Conservation (phyloP, 2,888 invertebrate species). For the Tenthredo distinguenda region DNA sequence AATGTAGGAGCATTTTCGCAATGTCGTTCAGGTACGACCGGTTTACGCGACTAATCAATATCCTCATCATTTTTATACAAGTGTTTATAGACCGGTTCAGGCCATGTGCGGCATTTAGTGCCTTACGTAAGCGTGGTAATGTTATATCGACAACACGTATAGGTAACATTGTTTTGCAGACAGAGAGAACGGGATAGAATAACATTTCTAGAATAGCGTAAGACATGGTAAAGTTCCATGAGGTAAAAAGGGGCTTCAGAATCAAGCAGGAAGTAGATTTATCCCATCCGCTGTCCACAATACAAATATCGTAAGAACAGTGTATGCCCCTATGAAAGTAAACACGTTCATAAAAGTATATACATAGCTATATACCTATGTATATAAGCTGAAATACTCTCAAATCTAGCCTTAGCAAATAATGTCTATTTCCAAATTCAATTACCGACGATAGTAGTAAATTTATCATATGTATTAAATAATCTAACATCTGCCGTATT, state of each 20-base stretch:
- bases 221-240: background rate
- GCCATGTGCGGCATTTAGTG: slow-evolving; percentile 77
- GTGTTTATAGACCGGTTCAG: slow-evolving; percentile 59
- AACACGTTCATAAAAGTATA: background rate
- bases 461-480: background rate
- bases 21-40: background rate
- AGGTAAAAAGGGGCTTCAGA: background rate
- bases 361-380: background rate
- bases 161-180: slow-evolving; percentile 60
- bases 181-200: background rate
- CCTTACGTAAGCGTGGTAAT: slow-evolving; percentile 78
- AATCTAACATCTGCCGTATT: background rate
- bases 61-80: slow-evolving; percentile 50
- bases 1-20: slow-evolving; percentile 49
- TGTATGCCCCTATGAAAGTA: slow-evolving; percentile 41
- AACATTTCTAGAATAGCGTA: background rate
- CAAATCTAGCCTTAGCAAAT: background rate
- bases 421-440: background rate
- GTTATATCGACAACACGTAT: slow-evolving; percentile 78
- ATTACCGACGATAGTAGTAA: background rate
- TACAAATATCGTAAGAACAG: background rate
- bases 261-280: background rate
- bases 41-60: slow-evolving; percentile 48
- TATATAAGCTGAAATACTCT: background rate
- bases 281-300: slow-evolving; percentile 4